Evolutionary conservation across 1,140 invertebrate genomes (phyloP).

Genomic region (Patella vulgata): DNA sequence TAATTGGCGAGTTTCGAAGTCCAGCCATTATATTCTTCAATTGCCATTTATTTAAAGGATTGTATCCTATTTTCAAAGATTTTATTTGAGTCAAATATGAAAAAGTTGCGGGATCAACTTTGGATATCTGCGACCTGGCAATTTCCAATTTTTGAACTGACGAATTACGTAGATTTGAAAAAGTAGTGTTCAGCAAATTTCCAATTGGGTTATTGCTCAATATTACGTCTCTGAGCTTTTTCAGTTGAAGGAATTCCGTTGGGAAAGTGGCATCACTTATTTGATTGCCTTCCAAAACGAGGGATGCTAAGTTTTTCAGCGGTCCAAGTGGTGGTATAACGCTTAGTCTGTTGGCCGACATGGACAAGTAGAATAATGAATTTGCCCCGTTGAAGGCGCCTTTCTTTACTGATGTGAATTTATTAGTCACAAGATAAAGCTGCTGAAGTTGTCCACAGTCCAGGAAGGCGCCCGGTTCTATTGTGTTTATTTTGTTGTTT

Average conservation of each 20-base stretch:
- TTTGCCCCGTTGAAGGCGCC: slow-evolving; percentile 29
- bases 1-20: slow-evolving; percentile 27
- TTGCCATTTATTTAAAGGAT: slow-evolving; percentile 32
- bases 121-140: slow-evolving; percentile 34
- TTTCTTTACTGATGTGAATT: slow-evolving; percentile 28
- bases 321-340: slow-evolving; percentile 28
- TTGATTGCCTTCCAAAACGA: slow-evolving; percentile 42
- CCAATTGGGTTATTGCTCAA: slow-evolving; percentile 45
- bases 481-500: slow-evolving; percentile 3
- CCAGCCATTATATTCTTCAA: slow-evolving; percentile 33
- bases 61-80: slow-evolving; percentile 43
- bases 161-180: slow-evolving; percentile 27
- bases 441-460: slow-evolving; percentile 27
- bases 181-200: slow-evolving; percentile 31
- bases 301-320: slow-evolving; percentile 22
- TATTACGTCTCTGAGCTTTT: slow-evolving; percentile 21
- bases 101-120: slow-evolving; percentile 33
- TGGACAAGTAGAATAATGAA: slow-evolving; percentile 22
- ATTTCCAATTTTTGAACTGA: slow-evolving; percentile 34
- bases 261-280: slow-evolving; percentile 43
- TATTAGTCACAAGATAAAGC: slow-evolving; percentile 36
- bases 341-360: slow-evolving; percentile 36
- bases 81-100: slow-evolving; percentile 29
- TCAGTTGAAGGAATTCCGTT: slow-evolving; percentile 9
- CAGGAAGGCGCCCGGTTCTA: slow-evolving; percentile 15